Evolutionary conservation across 1,140 invertebrate genomes (phyloP), one percentile per base, ranked within the genome.

Genomic region (Alviniconcha marisindica): DNA sequence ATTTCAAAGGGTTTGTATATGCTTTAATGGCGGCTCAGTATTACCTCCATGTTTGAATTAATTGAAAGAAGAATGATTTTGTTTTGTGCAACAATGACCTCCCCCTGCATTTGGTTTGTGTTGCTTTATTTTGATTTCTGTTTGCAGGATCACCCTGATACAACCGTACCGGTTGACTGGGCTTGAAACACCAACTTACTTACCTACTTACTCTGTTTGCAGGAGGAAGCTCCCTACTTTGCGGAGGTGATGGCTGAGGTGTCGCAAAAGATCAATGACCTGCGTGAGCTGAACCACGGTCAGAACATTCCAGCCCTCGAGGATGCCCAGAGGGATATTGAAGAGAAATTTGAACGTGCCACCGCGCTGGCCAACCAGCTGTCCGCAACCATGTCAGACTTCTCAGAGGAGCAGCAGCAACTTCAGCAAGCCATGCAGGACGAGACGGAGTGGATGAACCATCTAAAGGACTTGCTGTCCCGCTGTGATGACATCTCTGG

Each of bases 401-500:
- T 93, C 40, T 89, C 87, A 31, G 90, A 89, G 80, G 88, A 91
- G 71, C 85, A 89, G 77, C 82, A 90, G 51, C 86, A 87, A 31
- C 84, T 93, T 1, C 86, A 90, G 76, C 83, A 87, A 69, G 87
- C 86, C 36, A 90, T 93, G 60, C 87, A 90, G 31, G 88, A 90
- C 12, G 89, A 91, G 71, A 86, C 88, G 40, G 87, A 91, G 77
- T 92, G 91, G 91, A 80, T 94, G 36, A 92, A 88, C 74, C 40
- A 88, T 33, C 85, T 92, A 60, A 90, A 92, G 80, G 97, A 98
- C 91, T 95, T 96, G 73, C 95, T 98, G 0, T 96, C 97, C 18
- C 97, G 97, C 92, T 98, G 97, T 92, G 97, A 99, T 91, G 97
- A 98, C 93, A 95, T 97, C 89, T 96, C 96, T 21, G 97, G 97